A percentile compares a stretch with the other conserved stretches of the same genome.
Evolutionary conservation across 2,113 vertebrate species (phyloP).

Genomic region (Mormyrus iriodes): DNA sequence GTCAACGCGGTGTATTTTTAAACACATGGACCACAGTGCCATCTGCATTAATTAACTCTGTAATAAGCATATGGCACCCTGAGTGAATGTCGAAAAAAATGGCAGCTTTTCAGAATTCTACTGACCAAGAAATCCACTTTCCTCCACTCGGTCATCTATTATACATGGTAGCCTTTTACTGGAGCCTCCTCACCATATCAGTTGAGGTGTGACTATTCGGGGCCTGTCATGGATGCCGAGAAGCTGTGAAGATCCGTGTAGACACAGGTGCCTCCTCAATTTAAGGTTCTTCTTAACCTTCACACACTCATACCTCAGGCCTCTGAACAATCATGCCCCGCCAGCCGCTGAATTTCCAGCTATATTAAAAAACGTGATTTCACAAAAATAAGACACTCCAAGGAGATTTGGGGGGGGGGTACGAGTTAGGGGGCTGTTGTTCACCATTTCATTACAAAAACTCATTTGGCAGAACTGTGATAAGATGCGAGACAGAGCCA

Average conservation of each 20-base stretch:
- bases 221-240: not conserved
- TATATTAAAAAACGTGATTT: slow-evolving; percentile 3
- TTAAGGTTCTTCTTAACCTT: not conserved
- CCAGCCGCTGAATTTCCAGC: not conserved
- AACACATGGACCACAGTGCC: not conserved
- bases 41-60: not conserved
- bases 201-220: not conserved
- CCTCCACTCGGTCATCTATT: not conserved
- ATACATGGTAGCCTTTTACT: not conserved
- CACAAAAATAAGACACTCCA: not conserved
- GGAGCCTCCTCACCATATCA: not conserved
- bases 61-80: not conserved
- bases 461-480: not conserved
- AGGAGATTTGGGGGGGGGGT: not conserved
- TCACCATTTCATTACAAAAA: not conserved
- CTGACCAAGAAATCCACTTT: not conserved
- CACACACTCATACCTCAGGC: not conserved
- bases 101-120: not conserved
- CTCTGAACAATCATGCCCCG: not conserved
- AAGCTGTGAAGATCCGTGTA: not conserved
- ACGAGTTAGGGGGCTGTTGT: not conserved
- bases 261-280: not conserved
- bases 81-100: not conserved
- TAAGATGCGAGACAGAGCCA: not conserved
- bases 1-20: not conserved